phyloP scores from a whole-genome alignment of 2,888 invertebrate species.

The Drosophila trichaetosa region DNA sequence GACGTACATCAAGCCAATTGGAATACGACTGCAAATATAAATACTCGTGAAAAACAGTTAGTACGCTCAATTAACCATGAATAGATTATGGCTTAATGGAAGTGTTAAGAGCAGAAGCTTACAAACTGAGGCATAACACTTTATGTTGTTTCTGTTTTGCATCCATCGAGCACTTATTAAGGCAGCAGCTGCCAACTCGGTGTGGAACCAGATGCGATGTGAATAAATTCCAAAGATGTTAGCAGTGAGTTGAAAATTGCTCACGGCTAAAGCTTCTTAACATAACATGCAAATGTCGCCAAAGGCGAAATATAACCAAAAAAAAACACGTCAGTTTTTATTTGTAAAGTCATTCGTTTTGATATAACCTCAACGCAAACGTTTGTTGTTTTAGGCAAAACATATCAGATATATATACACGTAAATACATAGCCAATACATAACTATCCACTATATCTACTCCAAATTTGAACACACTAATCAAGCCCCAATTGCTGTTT shows the following conservation, averaged over 20 bases:
- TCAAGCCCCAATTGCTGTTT: constrained; percentile 40
- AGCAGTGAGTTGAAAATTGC: not conserved
- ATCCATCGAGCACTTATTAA: not conserved
- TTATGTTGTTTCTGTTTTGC: not conserved
- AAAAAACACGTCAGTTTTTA: not conserved
- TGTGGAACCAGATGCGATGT: not conserved
- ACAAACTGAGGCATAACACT: constrained; percentile 28
- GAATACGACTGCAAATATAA: not conserved
- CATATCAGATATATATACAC: not conserved
- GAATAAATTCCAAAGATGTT: not conserved
- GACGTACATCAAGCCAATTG: constrained; percentile 15
- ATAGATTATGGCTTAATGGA: constrained; percentile 14
- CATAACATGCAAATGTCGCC: not conserved
- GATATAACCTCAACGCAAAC: not conserved
- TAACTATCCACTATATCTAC: constrained; percentile 11
- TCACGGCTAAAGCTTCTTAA: not conserved
- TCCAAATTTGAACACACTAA: constrained; percentile 34
- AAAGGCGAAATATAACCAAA: not conserved
- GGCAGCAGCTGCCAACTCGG: not conserved
- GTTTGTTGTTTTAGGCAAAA: not conserved
- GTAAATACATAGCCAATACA: not conserved
- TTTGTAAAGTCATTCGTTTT: not conserved
- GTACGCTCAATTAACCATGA: constrained; percentile 31
- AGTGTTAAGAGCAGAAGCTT: constrained; percentile 37
- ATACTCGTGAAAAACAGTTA: constrained; percentile 8